A percentile compares a stretch with the other conserved stretches of the same genome.
phyloP scores from a whole-genome alignment of 2,113 vertebrate species.

The Chloebia gouldiae region DNA sequence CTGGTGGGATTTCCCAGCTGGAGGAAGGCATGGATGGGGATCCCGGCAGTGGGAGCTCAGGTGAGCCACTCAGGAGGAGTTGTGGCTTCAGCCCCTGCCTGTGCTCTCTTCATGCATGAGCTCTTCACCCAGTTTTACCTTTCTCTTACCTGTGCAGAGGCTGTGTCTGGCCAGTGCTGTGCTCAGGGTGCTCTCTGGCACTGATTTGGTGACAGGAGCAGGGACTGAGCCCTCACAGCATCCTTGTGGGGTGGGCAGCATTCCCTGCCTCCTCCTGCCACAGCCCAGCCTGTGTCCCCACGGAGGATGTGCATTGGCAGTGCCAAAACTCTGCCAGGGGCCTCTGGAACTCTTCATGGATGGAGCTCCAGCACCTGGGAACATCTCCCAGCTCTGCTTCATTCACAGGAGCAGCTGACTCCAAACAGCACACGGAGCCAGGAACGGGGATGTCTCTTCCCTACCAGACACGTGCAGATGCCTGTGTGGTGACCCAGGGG shows the following conservation, averaged over 20 bases:
- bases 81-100: not conserved
- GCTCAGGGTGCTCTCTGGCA: accelerated
- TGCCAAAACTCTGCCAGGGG: not conserved
- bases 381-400: not conserved
- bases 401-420: not conserved
- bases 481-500: not conserved
- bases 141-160: not conserved
- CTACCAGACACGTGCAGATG: not conserved
- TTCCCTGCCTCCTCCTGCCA: not conserved
- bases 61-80: not conserved
- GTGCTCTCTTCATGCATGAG: not conserved
- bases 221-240: not conserved
- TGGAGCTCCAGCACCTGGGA: not conserved
- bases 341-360: not conserved
- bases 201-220: not conserved
- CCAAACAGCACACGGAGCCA: not conserved
- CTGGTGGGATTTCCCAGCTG: not conserved
- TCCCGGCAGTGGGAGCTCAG: not conserved
- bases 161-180: not conserved
- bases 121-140: not conserved
- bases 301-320: accelerated
- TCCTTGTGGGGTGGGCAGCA: accelerated
- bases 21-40: not conserved
- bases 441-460: not conserved
- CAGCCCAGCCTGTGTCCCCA: not conserved